Base-by-base conservation (phyloP, 2,113 vertebrate genomes). In the Saccopteryx leptura region DNA sequence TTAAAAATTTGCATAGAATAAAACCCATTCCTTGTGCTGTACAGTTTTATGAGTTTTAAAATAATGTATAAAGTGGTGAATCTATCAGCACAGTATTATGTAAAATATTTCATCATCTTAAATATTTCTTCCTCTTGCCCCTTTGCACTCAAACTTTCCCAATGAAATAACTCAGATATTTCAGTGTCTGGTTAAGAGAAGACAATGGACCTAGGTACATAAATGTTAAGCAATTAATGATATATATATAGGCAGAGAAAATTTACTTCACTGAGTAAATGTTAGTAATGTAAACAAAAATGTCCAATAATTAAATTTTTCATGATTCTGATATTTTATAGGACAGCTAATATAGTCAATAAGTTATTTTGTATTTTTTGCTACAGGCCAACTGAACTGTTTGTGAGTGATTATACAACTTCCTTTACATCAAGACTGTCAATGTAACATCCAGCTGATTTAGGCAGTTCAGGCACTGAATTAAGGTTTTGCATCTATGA, bases 311-410 rank as follows among this genome's bases (percentile, higher is more conserved):
- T 26, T 17, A 11, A 76, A 31, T 19, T 24, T 31, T 75, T 72
- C 13, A 21, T 46, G 13, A 48, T 72, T 92, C 52, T 65, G 19
- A 24, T 83, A 54, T 78, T 90, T 82, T 33, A 50, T 50, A 82
- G 65, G 56, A 39, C 9, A 61, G 13, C 24, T 39, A 65, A 86
- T 66, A 11, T 31, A 14, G 2, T 72, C 9, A 3, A 18, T 68
- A 69, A 80, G 7, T 58, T 90, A 71, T 54, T 92, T 72, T 93
- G 13, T 88, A 28, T 72, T 90, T 72, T 90, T 94, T 72, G 23
- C 10, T 60, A 61, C 17, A 54, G 26, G 9, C 2, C 56, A 69
- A 50, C 11, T 50, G 11, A 39, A 46, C 87, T 54, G 80, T 63
- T 58, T 80, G 33, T 31, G 1, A 87, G 13, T 65, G 17, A 63